These are phyloP conservation scores for Periphyllus acericola DNA, from an alignment of 2,888 invertebrate species.

Conservation along the genomic window DNA sequence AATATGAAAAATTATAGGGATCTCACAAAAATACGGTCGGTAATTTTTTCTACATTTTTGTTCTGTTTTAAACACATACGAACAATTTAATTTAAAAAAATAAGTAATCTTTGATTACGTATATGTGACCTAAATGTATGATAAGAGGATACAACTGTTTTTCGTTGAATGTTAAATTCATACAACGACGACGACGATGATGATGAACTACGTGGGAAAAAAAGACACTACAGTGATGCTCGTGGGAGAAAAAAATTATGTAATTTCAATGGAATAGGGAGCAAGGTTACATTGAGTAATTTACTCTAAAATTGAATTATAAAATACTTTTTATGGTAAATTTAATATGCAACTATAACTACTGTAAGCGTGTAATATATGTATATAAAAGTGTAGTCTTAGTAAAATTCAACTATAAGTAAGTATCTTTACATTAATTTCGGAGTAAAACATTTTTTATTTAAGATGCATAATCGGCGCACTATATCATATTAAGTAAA, in stretches of 20 bases:
- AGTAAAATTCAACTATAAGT: too few species aligned
- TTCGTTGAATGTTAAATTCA: neutral
- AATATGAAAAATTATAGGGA: conserved; percentile 4
- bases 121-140: conserved; percentile 23
- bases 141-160: neutral
- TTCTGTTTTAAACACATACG: neutral
- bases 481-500: neutral
- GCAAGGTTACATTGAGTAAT: conserved; percentile 46
- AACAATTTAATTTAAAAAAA: too few species aligned
- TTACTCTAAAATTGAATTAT: neutral
- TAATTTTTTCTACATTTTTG: neutral
- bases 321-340: neutral
- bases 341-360: neutral
- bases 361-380: too few species aligned
- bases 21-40: neutral
- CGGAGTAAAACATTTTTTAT: too few species aligned
- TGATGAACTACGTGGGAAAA: conserved; percentile 43
- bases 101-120: neutral
- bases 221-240: conserved; percentile 16
- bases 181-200: conserved; percentile 25
- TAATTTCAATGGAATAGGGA: conserved; percentile 47
- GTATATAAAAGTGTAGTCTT: too few species aligned
- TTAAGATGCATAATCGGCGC: neutral
- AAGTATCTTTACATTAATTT: too few species aligned
- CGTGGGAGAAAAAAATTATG: conserved; percentile 51